A percentile compares a stretch with the other conserved stretches of the same genome.
Conservation (phyloP, 2,113 vertebrate genomes). For the Sinosuthora webbiana region DNA sequence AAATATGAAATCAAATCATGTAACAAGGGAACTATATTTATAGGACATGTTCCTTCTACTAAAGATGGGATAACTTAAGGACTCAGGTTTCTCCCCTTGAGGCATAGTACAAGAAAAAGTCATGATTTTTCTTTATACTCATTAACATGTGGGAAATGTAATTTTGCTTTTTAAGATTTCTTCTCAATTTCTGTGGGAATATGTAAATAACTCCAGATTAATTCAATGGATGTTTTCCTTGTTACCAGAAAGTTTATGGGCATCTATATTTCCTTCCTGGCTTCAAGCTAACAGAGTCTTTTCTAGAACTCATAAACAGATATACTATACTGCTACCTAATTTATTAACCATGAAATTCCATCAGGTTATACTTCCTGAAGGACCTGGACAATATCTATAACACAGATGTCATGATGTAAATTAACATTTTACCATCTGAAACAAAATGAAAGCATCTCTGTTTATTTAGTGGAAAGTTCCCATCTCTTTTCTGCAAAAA, state of each 20-base stretch:
- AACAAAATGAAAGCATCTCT: neutral
- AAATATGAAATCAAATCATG: neutral
- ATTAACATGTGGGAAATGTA: neutral
- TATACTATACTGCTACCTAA: neutral
- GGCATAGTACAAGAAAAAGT: neutral
- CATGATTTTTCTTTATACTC: neutral
- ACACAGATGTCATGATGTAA: neutral
- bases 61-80: neutral
- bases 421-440: neutral
- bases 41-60: neutral
- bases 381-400: neutral
- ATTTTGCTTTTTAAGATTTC: neutral
- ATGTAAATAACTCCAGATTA: neutral
- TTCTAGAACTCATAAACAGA: neutral
- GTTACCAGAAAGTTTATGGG: neutral
- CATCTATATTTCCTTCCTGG: neutral
- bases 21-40: neutral
- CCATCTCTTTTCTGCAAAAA: neutral
- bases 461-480: neutral
- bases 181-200: neutral
- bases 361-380: neutral
- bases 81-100: neutral
- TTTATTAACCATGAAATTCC: neutral
- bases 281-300: neutral
- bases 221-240: neutral